A percentile compares a stretch with the other conserved stretches of the same genome.
Conservation (phyloP, 2,113 vertebrate genomes). For the Diadophis punctatus region DNA sequence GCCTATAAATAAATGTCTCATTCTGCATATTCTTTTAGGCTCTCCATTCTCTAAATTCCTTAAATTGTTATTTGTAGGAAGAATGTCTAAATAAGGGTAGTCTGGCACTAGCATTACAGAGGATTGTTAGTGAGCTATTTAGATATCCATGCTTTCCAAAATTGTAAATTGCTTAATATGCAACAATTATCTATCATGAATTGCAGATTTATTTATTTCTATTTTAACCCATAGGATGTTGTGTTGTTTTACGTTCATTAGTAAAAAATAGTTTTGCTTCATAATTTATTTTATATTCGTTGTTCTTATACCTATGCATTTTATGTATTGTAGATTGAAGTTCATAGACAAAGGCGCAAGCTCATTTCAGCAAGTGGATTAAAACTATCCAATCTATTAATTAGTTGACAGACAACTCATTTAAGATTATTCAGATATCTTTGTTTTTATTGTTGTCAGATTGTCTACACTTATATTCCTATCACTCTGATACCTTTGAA, state of each 20-base stretch:
- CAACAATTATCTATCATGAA: neutral
- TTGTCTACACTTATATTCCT: neutral
- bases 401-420: neutral
- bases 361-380: neutral
- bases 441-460: neutral
- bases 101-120: neutral
- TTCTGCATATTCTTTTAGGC: neutral
- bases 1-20: neutral
- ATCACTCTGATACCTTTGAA: neutral
- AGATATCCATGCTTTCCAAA: neutral
- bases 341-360: neutral
- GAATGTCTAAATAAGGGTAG: neutral
- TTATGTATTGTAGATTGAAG: neutral
- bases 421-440: neutral
- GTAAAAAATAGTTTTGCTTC: neutral
- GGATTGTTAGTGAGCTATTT: neutral
- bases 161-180: neutral
- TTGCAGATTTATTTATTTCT: neutral
- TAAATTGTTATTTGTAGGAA: neutral
- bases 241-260: neutral
- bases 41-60: neutral
- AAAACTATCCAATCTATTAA: neutral
- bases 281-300: neutral
- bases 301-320: neutral
- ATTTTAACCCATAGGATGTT: neutral